These are phyloP conservation scores for Cheirogaleus medius DNA, from an alignment of 2,113 vertebrate species.

Conservation along the genomic window DNA sequence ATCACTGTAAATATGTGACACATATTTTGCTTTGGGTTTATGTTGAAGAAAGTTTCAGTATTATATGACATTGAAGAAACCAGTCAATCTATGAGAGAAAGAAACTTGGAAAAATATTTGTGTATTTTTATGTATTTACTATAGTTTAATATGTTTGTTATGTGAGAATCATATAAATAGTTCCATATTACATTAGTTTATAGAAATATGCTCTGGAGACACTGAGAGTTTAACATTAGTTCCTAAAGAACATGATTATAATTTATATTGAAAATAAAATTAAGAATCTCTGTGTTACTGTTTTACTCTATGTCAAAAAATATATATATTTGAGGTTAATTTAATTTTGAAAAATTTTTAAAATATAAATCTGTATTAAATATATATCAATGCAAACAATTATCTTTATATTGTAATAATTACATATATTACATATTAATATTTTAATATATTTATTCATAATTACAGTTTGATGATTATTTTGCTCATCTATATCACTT, in stretches of 20 bases:
- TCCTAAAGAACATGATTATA: background rate
- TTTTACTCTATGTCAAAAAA: too few relatives aligned
- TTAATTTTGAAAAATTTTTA: background rate
- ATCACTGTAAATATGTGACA: background rate
- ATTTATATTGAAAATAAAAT: background rate
- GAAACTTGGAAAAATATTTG: background rate
- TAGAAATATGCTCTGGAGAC: background rate
- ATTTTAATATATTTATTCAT: background rate
- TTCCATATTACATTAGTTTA: background rate
- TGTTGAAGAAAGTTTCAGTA: background rate
- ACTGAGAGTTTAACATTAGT: background rate
- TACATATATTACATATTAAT: background rate
- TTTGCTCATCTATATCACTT: background rate
- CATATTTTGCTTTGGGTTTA: background rate
- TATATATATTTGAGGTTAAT: background rate
- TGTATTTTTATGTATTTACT: background rate
- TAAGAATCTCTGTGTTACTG: background rate
- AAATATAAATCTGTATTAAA: background rate
- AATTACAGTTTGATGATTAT: background rate
- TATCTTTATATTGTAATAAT: background rate
- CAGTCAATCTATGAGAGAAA: background rate
- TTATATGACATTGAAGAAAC: background rate
- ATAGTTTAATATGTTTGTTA: background rate
- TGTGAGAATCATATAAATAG: background rate
- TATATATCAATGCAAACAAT: background rate